Evolutionary conservation across 2,113 vertebrate species (phyloP).

Genomic region (Salminus brasiliensis): DNA sequence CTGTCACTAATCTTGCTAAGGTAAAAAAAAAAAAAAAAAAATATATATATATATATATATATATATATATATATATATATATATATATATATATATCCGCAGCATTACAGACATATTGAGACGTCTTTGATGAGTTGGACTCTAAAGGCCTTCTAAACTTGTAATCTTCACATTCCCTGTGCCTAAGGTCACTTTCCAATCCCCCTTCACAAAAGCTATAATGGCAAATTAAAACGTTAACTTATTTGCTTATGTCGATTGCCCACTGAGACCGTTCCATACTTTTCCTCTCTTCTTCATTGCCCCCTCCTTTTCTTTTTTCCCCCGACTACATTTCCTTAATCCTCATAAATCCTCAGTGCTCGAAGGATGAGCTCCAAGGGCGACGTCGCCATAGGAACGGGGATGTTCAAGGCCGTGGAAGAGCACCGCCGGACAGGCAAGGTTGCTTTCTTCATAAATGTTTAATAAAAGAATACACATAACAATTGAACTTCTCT

Average conservation of each 20-base stretch:
- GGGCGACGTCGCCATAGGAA: slow-evolving; percentile 48
- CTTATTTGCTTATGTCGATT: slow-evolving; percentile 16
- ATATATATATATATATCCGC: no score
- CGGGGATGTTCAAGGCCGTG: slow-evolving; percentile 19
- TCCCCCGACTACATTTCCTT: slow-evolving; percentile 42
- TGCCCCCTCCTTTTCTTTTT: neutral
- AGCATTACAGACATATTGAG: neutral
- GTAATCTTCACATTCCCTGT: neutral
- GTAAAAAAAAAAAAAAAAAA: neutral
- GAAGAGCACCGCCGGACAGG: slow-evolving; percentile 29
- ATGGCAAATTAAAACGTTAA: slow-evolving; percentile 27
- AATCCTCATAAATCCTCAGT: slow-evolving; percentile 59
- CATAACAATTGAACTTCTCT: slow-evolving; percentile 50
- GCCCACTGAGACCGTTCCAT: slow-evolving; percentile 6
- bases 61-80: no score
- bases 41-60: no score
- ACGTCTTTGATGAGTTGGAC: neutral
- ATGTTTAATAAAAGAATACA: slow-evolving; percentile 57
- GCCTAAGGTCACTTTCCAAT: neutral
- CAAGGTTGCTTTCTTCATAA: slow-evolving; percentile 52
- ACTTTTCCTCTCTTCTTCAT: neutral
- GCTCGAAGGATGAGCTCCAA: slow-evolving; percentile 50
- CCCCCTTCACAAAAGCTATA: slow-evolving; percentile 1
- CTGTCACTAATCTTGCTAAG: neutral
- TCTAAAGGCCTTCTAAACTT: neutral